phyloP scores from a whole-genome alignment of 1,140 invertebrate species.

The Notospermus geniculatus region DNA sequence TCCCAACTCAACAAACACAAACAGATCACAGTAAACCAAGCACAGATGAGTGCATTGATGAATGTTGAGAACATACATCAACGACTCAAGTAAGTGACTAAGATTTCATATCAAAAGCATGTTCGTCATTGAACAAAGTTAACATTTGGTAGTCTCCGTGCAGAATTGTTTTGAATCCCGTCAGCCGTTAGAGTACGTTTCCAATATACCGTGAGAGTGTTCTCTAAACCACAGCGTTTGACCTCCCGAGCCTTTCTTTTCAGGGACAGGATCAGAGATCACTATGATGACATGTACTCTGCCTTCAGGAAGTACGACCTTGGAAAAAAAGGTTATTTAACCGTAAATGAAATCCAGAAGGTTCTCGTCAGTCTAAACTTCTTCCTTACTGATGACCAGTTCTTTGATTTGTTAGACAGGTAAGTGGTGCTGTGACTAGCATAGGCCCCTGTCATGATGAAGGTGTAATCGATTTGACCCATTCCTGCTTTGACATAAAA shows the following conservation, averaged over 20 bases:
- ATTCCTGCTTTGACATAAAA: no score
- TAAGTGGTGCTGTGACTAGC: no score
- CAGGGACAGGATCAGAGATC: conserved; percentile 49
- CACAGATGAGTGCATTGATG: conserved; percentile 35
- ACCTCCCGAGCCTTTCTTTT: not conserved
- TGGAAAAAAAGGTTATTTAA: conserved; percentile 39
- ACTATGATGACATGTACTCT: conserved; percentile 40
- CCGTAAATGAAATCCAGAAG: conserved; percentile 44
- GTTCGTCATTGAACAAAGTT: no score
- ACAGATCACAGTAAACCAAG: conserved; percentile 45
- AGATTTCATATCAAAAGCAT: no score
- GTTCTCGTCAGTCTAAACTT: conserved; percentile 46
- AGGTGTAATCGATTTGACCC: no score
- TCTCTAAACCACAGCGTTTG: not conserved
- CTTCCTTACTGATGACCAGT: conserved; percentile 47
- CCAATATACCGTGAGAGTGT: not conserved
- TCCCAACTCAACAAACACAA: conserved; percentile 42
- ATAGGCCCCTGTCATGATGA: no score
- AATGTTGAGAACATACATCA: conserved; percentile 38
- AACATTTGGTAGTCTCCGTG: no score
- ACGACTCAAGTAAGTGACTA: conserved; percentile 39
- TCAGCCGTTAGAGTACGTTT: not conserved
- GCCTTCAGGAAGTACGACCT: conserved; percentile 50
- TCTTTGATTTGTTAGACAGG: conserved; percentile 46
- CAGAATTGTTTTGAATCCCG: no score